A percentile compares a stretch with the other conserved stretches of the same genome.
phyloP scores from a whole-genome alignment of 1,140 invertebrate species.

The Fragariocoptes setiger region DNA sequence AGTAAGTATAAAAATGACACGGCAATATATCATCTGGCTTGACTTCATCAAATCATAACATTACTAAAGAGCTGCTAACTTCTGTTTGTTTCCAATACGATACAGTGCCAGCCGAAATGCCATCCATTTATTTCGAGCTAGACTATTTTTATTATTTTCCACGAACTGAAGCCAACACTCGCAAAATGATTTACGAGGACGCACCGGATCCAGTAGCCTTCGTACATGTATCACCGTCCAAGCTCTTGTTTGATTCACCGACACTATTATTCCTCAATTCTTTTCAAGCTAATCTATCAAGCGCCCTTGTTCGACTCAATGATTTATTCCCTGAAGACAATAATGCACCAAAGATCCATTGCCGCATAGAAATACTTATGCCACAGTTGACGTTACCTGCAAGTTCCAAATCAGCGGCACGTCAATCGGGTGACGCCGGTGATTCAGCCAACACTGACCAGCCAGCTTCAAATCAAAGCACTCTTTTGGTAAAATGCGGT shows the following conservation, averaged over 20 bases:
- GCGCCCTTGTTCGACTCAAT: slow-evolving; percentile 23
- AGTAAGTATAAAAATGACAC: not conserved
- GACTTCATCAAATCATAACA: slow-evolving; percentile 1
- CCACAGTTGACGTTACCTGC: slow-evolving; percentile 2
- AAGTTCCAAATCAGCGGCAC: not conserved
- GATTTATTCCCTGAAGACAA: slow-evolving; percentile 3
- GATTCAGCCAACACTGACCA: not conserved
- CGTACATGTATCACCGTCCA: slow-evolving; percentile 54
- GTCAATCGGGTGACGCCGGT: not conserved
- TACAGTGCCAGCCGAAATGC: slow-evolving; percentile 53
- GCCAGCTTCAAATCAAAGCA: not conserved
- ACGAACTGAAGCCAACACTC: slow-evolving; percentile 25
- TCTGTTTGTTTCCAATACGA: slow-evolving; percentile 52
- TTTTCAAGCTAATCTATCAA: slow-evolving; percentile 53
- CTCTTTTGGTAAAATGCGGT: slow-evolving; percentile 3
- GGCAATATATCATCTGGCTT: not conserved
- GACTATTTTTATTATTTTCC: slow-evolving; percentile 91
- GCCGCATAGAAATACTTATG: slow-evolving; percentile 7
- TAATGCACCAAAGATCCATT: not conserved
- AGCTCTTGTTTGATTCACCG: slow-evolving; percentile 44
- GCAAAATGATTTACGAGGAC: slow-evolving; percentile 17
- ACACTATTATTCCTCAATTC: slow-evolving; percentile 71
- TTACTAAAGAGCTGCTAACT: slow-evolving; percentile 18
- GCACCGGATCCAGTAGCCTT: slow-evolving; percentile 73
- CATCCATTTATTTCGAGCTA: slow-evolving; percentile 68